These are phyloP conservation scores for Ormyrus rosae DNA, from an alignment of 2,888 invertebrate species.

Conservation along the genomic window DNA sequence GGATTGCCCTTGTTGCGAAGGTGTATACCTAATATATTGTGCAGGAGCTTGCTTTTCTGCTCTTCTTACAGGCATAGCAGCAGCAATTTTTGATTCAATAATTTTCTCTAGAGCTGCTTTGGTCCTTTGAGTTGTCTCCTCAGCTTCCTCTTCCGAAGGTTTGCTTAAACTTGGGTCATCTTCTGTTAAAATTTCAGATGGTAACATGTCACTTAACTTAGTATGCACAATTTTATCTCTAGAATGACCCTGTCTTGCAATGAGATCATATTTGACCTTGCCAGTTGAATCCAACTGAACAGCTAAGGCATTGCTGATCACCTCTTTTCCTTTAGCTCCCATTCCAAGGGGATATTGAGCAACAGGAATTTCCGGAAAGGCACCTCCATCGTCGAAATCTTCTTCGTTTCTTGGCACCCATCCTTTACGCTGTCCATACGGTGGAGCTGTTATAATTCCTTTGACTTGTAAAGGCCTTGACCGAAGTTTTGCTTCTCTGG, in stretches of 20 bases:
- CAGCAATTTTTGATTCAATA: slow-evolving; percentile 92
- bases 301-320: slow-evolving; percentile 91
- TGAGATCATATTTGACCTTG: slow-evolving; percentile 95
- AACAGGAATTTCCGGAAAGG: slow-evolving; percentile 97
- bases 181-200: slow-evolving; percentile 92
- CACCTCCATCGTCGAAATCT: slow-evolving; percentile 95
- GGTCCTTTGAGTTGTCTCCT: slow-evolving; percentile 93
- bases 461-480: slow-evolving; percentile 82
- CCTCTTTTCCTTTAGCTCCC: slow-evolving; percentile 88
- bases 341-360: slow-evolving; percentile 97
- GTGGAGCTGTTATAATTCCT: slow-evolving; percentile 89
- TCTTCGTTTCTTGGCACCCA: slow-evolving; percentile 93
- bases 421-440: slow-evolving; percentile 95
- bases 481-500: slow-evolving; percentile 77
- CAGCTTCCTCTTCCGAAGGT: slow-evolving; percentile 90
- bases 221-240: slow-evolving; percentile 98
- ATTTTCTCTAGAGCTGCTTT: slow-evolving; percentile 91
- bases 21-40: slow-evolving; percentile 98
- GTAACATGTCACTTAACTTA: slow-evolving; percentile 93
- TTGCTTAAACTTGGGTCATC: slow-evolving; percentile 94
- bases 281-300: slow-evolving; percentile 96
- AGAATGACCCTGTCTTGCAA: slow-evolving; percentile 95
- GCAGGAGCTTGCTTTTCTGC: slow-evolving; percentile 96
- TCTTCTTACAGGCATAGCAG: slow-evolving; percentile 96
- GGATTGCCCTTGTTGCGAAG: slow-evolving; percentile 95